A percentile compares a stretch with the other conserved stretches of the same genome.
Conservation (phyloP, 1,140 invertebrate species). For the Drosophila sp. region DNA sequence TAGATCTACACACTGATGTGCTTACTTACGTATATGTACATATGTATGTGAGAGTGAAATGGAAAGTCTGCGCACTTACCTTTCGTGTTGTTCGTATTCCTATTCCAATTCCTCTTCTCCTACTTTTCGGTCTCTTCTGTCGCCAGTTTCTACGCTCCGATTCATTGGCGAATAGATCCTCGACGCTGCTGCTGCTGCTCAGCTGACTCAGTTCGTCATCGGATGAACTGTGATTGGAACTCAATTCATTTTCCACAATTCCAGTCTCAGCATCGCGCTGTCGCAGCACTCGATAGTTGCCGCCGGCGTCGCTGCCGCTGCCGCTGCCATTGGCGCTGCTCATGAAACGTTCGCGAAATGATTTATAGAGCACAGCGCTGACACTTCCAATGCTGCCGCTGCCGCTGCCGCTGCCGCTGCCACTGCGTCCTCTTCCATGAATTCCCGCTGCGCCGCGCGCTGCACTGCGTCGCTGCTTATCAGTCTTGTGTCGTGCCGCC, state of each 20-base stretch:
- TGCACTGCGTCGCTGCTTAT: constrained; percentile 40
- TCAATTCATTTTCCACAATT: constrained; percentile 1
- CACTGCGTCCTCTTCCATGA: constrained; percentile 37
- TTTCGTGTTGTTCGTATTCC: constrained; percentile 43
- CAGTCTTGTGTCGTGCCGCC: constrained; percentile 30
- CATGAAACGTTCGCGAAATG: constrained; percentile 65
- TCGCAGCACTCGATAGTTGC: constrained; percentile 52
- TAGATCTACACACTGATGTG: too few relatives aligned
- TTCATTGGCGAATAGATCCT: constrained; percentile 60
- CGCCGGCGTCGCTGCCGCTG: constrained; percentile 31
- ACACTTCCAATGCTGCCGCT: constrained; percentile 55
- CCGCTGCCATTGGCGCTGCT: constrained; percentile 38
- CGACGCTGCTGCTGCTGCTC: constrained; percentile 68
- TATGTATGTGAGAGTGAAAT: constrained; percentile 9
- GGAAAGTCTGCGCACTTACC: constrained; percentile 49
- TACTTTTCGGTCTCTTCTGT: constrained; percentile 32
- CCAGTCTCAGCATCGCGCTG: constrained; percentile 61
- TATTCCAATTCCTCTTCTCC: constrained; percentile 31
- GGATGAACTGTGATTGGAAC: constrained; percentile 50
- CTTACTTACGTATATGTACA: too few relatives aligned
- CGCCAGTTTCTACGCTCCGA: constrained; percentile 55
- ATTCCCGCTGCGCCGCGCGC: constrained; percentile 33
- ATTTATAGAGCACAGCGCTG: constrained; percentile 61
- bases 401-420: too few relatives aligned
- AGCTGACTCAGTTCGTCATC: constrained; percentile 27